phyloP scores from a whole-genome alignment of 2,113 vertebrate species.

The Alectura lathami region DNA sequence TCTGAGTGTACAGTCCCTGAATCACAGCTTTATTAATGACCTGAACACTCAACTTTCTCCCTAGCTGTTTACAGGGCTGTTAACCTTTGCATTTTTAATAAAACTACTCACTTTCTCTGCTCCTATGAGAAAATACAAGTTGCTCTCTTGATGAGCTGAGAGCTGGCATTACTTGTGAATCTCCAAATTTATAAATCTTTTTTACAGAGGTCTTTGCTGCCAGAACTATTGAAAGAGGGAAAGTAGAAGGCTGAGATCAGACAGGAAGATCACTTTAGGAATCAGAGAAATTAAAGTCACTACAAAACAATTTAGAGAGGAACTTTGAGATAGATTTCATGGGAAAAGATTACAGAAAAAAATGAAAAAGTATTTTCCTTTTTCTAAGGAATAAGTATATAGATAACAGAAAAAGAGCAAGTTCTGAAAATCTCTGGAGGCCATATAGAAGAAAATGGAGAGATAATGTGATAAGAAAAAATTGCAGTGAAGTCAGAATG shows the following conservation, averaged over 20 bases:
- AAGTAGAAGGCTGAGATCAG: background rate
- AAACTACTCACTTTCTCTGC: background rate
- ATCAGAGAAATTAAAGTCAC: conserved; percentile 6
- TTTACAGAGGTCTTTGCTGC: conserved; percentile 2
- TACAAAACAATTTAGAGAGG: background rate
- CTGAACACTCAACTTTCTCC: background rate
- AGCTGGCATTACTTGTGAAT: background rate
- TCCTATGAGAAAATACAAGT: background rate
- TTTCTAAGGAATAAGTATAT: background rate
- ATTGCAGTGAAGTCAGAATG: background rate
- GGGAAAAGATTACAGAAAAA: background rate
- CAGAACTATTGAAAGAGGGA: background rate
- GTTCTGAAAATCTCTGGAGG: background rate
- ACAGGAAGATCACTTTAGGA: background rate
- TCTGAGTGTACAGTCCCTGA: background rate
- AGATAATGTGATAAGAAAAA: background rate
- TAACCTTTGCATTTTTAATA: background rate
- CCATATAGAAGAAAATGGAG: background rate
- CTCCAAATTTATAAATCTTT: background rate
- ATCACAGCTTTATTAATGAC: background rate
- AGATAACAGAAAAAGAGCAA: background rate
- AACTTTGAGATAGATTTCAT: background rate
- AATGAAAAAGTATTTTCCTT: background rate
- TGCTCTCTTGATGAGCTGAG: background rate
- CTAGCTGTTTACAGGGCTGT: background rate